These are phyloP conservation scores for Orthonyx spaldingii DNA, from an alignment of 2,113 vertebrate genomes.

Conservation along the genomic window DNA sequence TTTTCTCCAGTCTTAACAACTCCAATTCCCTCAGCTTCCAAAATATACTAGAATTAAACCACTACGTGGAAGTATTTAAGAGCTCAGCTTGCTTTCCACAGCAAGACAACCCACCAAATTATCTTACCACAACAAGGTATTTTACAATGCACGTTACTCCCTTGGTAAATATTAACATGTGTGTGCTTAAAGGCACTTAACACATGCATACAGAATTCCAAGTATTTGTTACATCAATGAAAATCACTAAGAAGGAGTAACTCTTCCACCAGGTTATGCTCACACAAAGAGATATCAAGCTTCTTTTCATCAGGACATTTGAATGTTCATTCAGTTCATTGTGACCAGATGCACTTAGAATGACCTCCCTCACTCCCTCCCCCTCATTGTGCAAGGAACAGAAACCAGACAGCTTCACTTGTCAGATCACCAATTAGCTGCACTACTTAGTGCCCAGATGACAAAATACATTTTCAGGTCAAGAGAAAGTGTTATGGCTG, in stretches of 20 bases:
- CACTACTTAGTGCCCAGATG: constrained; percentile 33
- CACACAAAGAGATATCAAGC: not conserved
- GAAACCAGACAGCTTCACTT: not conserved
- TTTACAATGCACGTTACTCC: not conserved
- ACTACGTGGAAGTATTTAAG: not conserved
- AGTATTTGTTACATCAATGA: not conserved
- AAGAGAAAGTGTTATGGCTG: constrained; percentile 45
- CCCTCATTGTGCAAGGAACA: not conserved
- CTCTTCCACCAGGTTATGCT: not conserved
- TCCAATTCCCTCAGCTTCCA: not conserved
- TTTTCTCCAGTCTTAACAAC: not conserved
- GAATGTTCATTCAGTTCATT: not conserved
- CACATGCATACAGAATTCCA: not conserved
- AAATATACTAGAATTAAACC: not conserved
- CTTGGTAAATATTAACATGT: not conserved
- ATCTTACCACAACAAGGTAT: not conserved
- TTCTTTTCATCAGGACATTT: not conserved
- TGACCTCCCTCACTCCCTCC: not conserved
- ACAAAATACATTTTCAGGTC: constrained; percentile 37
- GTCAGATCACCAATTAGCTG: not conserved
- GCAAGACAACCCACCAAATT: not conserved
- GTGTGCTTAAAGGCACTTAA: not conserved
- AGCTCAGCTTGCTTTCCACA: not conserved
- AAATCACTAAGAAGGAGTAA: not conserved
- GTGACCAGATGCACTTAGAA: not conserved